These are phyloP conservation scores for Drosophila pachea DNA, from an alignment of 1,140 invertebrate genomes.

Conservation along the genomic window DNA sequence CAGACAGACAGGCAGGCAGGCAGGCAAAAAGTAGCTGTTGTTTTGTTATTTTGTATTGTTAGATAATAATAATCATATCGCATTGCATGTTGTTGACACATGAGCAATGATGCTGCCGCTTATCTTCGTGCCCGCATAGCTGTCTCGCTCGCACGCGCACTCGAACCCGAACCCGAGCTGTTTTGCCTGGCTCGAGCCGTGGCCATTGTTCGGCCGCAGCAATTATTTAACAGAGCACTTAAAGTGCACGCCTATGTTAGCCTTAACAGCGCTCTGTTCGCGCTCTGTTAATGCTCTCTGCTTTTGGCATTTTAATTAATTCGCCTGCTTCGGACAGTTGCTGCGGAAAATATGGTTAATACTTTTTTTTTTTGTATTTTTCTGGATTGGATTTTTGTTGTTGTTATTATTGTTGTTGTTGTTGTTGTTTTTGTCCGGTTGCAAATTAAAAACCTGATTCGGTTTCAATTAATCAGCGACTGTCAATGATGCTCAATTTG, in stretches of 20 bases:
- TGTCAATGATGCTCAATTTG: conserved; percentile 74
- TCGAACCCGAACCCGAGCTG: conserved; percentile 3
- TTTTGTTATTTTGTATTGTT: conserved; percentile 72
- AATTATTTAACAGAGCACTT: conserved; percentile 14
- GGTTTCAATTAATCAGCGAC: conserved; percentile 67
- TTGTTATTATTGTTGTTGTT: conserved; percentile 33
- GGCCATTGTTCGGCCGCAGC: not conserved
- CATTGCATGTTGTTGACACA: conserved; percentile 77
- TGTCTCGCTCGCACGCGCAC: conserved; percentile 5
- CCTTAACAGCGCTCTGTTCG: conserved; percentile 11
- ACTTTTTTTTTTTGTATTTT: conserved; percentile 36
- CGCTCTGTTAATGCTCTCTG: conserved; percentile 25
- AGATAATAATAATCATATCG: conserved; percentile 77
- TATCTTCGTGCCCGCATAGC: conserved; percentile 9
- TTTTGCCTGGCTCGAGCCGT: conserved; percentile 10
- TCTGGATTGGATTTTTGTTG: conserved; percentile 6
- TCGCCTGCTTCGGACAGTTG: conserved; percentile 50
- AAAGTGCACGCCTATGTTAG: conserved; percentile 1
- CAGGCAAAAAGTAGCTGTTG: conserved; percentile 73
- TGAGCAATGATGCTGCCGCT: conserved; percentile 72
- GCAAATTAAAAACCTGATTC: conserved; percentile 72
- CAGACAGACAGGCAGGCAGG: conserved; percentile 14
- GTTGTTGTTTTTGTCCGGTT: conserved; percentile 26
- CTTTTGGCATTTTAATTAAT: conserved; percentile 52
- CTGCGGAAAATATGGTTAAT: conserved; percentile 49